Evolutionary conservation across 2,113 vertebrate genomes (phyloP), one percentile per base, ranked within the genome.

Genomic region (Gymnobelideus leadbeateri): DNA sequence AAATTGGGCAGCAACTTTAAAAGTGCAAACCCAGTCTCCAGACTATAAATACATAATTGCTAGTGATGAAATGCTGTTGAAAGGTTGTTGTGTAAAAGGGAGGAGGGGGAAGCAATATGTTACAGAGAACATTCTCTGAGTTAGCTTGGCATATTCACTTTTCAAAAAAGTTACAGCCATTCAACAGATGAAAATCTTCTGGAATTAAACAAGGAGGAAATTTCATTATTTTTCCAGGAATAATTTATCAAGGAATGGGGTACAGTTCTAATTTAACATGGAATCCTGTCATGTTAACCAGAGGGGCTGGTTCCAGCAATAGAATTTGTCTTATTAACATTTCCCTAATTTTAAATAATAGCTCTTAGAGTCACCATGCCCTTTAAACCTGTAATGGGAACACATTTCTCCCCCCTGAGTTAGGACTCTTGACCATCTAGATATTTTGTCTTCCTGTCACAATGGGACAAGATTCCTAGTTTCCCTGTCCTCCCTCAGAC

Each of bases 1-100:
- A 92, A 96, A 95, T 21, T 28, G 51, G 51, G 55, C 61, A 54
- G 55, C 26, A 95, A 89, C 25, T 95, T 97, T 90, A 91, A 89
- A 96, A 96, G 28, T 91, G 49, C 12, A 89, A 96, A 96, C 4
- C 14, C 1, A 0, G 49, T 55, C 1, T 89, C 7, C 26, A 93
- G 37, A 77, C 51, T 91, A 91, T 90, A 95, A 96, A 96, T 95
- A 89, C 50, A 91, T 92, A 94, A 61, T 0, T 10, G 46, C 9
- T 92, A 54, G 54, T 7, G 2, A 7, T 46, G 46, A 94, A 89
- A 92, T 4, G 2, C 1, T 90, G 21, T 93, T 12, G 90, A 91
- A 52, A 94, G 10, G 21, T 0, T 95, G 26, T 52, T 96, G 89
- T 49, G 2, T 91, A 94, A 95, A 96, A 92, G 1, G 0, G 21